These are phyloP conservation scores for Drosophila mayaguana DNA, from an alignment of 2,888 invertebrate genomes.

Conservation along the genomic window DNA sequence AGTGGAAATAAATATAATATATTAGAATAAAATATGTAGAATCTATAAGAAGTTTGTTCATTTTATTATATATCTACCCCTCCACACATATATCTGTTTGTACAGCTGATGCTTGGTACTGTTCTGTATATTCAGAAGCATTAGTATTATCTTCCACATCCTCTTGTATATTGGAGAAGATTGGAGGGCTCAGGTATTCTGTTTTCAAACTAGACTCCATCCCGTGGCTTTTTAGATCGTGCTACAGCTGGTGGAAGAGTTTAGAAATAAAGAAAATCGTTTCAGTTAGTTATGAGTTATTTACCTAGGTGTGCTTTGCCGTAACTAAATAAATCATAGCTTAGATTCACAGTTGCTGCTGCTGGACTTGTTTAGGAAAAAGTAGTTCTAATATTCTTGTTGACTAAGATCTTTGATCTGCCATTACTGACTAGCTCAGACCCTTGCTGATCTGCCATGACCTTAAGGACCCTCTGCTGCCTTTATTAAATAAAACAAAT, in stretches of 20 bases:
- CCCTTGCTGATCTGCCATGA: neutral
- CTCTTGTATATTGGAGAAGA: neutral
- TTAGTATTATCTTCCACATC: neutral
- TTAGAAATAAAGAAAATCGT: neutral
- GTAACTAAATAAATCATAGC: neutral
- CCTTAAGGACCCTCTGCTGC: neutral
- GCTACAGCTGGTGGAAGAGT: neutral
- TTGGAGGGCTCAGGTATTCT: neutral
- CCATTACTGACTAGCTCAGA: neutral
- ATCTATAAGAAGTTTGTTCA: too few relatives aligned
- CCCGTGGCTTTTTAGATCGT: conserved; percentile 4
- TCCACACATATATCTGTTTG: neutral
- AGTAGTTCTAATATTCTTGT: neutral
- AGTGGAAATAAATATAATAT: neutral
- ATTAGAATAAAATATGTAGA: too few relatives aligned
- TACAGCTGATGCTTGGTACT: neutral
- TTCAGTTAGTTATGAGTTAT: neutral
- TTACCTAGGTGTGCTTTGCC: conserved; percentile 9
- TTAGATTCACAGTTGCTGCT: too few relatives aligned
- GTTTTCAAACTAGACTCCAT: conserved; percentile 12
- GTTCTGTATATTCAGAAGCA: neutral
- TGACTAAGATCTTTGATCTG: neutral
- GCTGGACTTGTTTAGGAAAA: too few relatives aligned
- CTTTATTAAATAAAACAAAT: conserved; percentile 14
- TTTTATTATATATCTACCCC: neutral